These are phyloP conservation scores for Brachyopa scutellaris DNA, from an alignment of 2,888 invertebrate species.

Conservation along the genomic window DNA sequence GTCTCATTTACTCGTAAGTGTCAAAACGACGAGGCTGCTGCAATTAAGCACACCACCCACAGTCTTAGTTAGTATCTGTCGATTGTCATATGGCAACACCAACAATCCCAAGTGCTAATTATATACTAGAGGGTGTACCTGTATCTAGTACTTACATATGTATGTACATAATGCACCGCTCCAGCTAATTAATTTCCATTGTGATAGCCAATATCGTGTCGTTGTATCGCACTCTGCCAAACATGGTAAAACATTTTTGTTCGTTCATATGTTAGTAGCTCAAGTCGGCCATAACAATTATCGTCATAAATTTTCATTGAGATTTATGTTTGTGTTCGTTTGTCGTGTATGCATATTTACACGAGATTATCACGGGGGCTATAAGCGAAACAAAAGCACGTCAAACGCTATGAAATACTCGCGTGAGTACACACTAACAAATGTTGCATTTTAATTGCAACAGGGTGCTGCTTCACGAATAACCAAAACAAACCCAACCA, in stretches of 20 bases:
- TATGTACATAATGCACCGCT: too few species aligned
- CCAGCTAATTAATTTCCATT: conserved; percentile 49
- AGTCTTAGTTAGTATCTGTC: too few species aligned
- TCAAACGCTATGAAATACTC: conserved; percentile 16
- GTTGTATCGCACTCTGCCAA: conserved; percentile 28
- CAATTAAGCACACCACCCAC: conserved; percentile 16
- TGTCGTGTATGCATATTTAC: conserved; percentile 31
- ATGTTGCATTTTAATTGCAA: conserved; percentile 55
- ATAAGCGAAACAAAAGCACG: conserved; percentile 13
- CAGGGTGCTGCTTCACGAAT: conserved; percentile 38
- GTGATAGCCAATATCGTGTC: conserved; percentile 27
- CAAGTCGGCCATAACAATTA: conserved; percentile 40
- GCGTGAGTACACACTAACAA: conserved; percentile 10
- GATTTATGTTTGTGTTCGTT: conserved; percentile 16
- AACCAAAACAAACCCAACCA: background rate
- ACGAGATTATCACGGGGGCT: conserved; percentile 28
- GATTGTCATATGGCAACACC: conserved; percentile 22
- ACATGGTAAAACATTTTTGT: conserved; percentile 35
- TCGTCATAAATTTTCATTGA: conserved; percentile 39
- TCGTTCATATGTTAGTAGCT: background rate
- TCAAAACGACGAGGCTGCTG: too few species aligned
- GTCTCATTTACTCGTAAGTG: too few species aligned
- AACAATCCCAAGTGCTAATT: conserved; percentile 39
- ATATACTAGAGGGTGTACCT: conserved; percentile 34
- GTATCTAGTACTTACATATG: too few species aligned